Evolutionary conservation across 1,140 invertebrate species (phyloP).

Genomic region (Holcopasites calliopsidis): DNA sequence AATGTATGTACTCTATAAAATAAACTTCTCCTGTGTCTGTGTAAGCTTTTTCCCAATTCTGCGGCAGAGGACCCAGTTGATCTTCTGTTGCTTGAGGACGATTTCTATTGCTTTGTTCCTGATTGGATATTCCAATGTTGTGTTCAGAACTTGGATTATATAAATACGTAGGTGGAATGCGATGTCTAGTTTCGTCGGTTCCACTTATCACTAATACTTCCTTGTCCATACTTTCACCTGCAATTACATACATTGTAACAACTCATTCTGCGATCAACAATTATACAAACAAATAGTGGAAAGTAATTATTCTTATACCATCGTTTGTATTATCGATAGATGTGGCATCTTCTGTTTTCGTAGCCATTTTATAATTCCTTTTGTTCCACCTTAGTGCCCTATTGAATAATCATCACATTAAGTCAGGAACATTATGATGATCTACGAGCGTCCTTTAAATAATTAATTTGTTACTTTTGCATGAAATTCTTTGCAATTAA

Average conservation of each 20-base stretch:
- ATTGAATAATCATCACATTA: constrained; percentile 30
- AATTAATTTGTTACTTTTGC: background rate
- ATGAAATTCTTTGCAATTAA: background rate
- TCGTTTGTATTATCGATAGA: constrained; percentile 75
- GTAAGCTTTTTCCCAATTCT: constrained; percentile 98
- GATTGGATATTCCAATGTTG: constrained; percentile 61
- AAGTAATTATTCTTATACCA: constrained; percentile 57
- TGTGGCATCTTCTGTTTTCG: constrained; percentile 72
- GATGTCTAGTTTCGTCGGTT: constrained; percentile 67
- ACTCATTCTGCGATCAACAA: background rate
- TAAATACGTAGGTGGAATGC: constrained; percentile 76
- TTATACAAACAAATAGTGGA: background rate
- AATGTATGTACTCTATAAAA: constrained; percentile 95
- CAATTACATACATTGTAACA: background rate
- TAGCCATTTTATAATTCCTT: constrained; percentile 68
- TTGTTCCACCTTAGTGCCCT: constrained; percentile 56
- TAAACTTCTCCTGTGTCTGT: constrained; percentile 98
- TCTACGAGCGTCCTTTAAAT: too few relatives aligned
- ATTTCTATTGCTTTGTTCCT: constrained; percentile 61
- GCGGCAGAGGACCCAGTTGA: constrained; percentile 93
- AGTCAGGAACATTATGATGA: background rate
- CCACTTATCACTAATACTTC: constrained; percentile 70
- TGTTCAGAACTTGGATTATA: constrained; percentile 73
- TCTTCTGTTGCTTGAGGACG: constrained; percentile 75
- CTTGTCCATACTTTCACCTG: constrained; percentile 68